Conservation (phyloP, 2,888 invertebrate species). For the Sphecodes monilicornis region DNA sequence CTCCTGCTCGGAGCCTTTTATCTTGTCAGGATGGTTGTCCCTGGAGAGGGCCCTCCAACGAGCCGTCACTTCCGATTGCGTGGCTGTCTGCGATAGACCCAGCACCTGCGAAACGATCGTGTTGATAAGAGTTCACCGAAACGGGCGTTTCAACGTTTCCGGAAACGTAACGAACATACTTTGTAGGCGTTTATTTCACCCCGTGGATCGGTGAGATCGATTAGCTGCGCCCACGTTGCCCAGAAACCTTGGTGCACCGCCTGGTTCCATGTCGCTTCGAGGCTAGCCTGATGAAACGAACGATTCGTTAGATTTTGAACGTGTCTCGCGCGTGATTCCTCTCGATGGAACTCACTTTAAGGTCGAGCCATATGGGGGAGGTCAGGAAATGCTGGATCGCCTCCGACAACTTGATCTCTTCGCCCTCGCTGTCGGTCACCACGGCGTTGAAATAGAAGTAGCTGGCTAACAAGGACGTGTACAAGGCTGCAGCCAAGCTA, state of each 20-base stretch:
- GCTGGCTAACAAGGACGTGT: constrained; percentile 90
- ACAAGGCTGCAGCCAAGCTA: constrained; percentile 87
- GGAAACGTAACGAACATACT: constrained; percentile 83
- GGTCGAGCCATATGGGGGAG: constrained; percentile 89
- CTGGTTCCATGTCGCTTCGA: constrained; percentile 91
- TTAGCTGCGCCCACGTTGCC: constrained; percentile 94
- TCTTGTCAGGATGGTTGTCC: constrained; percentile 96
- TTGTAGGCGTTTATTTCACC: constrained; percentile 96
- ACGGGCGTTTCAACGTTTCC: not conserved
- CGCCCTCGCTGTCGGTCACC: constrained; percentile 93
- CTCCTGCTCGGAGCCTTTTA: constrained; percentile 89
- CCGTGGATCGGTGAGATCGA: constrained; percentile 94
- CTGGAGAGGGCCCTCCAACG: constrained; percentile 93
- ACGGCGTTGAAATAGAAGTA: constrained; percentile 95
- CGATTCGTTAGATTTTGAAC: not conserved
- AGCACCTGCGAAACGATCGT: constrained; percentile 86
- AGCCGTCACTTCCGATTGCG: constrained; percentile 93
- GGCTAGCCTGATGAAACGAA: constrained; percentile 75
- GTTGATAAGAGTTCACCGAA: not conserved
- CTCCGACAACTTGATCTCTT: constrained; percentile 94
- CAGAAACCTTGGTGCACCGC: constrained; percentile 92
- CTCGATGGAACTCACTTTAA: constrained; percentile 77
- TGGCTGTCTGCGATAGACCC: constrained; percentile 91
- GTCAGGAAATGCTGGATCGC: constrained; percentile 95
- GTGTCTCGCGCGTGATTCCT: not conserved